Base-by-base conservation (phyloP, 2,113 vertebrate species). In the Channa argus region DNA sequence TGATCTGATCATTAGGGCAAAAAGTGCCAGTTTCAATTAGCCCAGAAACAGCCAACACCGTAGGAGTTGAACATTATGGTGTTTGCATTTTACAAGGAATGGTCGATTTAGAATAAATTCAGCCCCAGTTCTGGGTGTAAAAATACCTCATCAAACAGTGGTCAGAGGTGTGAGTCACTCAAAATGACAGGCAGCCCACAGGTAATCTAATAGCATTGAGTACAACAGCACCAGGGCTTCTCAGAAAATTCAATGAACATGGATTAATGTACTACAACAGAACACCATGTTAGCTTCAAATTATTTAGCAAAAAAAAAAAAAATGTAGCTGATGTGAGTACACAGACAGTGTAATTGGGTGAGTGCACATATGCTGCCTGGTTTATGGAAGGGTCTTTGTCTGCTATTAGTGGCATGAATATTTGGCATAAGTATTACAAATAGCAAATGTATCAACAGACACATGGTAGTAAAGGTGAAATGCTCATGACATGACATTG, bases 151-250 rank as follows among this genome's bases (percentile, higher is more conserved):
- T 61, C 59, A 47, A 66, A 62, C 41, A 33, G 43, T 34, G 9
- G 37, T 51, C 67, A 76, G 39, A 75, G 54, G 65, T 44, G 33
- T 52, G 71, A 82, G 72, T 83, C 80, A 67, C 13, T 74, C 77
- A 61, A 54, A 65, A 14, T 61, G 74, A 52, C 62, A 55, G 71
- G 47, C 62, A 63, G 68, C 37, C 65, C 38, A 24, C 52, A 58
- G 76, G 36, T 76, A 67, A 80, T 82, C 54, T 60, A 81, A 72
- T 65, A 56, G 13, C 62, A 53, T 63, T 56, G 38, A 37, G 63
- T 13, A 10, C 65, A 64, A 8, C 82, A 47, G 46, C 59, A 74
- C 58, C 58, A 0, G 50, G 0, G 54, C 60, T 58, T 69, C 70
- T 59, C 11, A 14, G 53, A 34, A 63, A 76, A 58, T 62, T 79